Conservation (phyloP, 2,113 vertebrate species). For the Genyomyrus donnyi region DNA sequence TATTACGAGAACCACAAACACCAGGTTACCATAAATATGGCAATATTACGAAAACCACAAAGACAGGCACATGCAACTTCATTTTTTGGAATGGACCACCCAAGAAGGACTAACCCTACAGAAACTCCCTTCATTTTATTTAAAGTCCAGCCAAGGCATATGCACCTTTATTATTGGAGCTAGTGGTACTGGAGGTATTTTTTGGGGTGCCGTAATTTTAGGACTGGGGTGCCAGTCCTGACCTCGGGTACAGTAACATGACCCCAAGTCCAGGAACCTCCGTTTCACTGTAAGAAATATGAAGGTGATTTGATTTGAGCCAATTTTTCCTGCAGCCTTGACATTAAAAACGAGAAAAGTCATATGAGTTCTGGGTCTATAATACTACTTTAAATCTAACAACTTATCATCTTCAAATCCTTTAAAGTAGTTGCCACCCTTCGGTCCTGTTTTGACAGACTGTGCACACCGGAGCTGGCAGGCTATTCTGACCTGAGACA, state of each 20-base stretch:
- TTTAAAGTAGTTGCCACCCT: neutral
- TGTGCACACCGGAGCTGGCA: neutral
- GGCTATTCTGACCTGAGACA: neutral
- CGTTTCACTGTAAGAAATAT: neutral
- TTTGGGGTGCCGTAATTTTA: neutral
- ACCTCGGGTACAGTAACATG: neutral
- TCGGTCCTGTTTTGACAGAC: neutral
- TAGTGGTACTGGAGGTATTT: neutral
- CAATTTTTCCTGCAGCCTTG: neutral
- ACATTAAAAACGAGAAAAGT: neutral
- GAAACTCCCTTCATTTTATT: slow-evolving; percentile 18
- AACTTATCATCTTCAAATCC: neutral
- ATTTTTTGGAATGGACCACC: slow-evolving; percentile 21
- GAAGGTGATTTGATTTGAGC: neutral
- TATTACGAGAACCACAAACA: neutral
- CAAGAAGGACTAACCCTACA: slow-evolving; percentile 27
- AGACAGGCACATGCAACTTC: neutral
- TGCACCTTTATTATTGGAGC: slow-evolving; percentile 3
- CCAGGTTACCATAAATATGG: slow-evolving; percentile 5
- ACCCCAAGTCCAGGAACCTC: neutral
- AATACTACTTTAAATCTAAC: neutral
- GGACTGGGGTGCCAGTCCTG: neutral
- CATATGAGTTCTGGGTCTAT: neutral
- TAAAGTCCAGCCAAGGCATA: slow-evolving; percentile 17
- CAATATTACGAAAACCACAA: slow-evolving; percentile 8